These are phyloP conservation scores for Phylloscopus trochilus DNA, from an alignment of 2,113 vertebrate genomes.

Conservation along the genomic window DNA sequence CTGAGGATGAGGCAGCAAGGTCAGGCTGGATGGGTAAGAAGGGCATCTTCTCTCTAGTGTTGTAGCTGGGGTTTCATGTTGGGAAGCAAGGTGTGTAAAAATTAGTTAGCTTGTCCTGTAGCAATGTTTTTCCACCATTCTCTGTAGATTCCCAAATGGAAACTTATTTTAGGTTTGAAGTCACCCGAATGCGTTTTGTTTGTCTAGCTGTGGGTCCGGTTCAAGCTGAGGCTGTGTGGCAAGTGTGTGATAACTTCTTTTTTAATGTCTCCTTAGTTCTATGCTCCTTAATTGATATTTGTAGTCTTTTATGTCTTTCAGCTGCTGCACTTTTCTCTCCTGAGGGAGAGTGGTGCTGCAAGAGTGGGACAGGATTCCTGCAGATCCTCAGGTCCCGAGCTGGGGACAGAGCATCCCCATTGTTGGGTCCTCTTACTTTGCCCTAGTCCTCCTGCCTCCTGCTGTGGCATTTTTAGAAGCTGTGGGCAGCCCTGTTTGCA, in stretches of 20 bases:
- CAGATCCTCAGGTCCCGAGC: neutral
- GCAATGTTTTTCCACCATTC: neutral
- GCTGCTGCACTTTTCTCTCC: neutral
- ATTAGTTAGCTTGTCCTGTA: neutral
- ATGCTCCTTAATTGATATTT: neutral
- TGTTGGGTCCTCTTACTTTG: neutral
- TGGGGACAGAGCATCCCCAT: neutral
- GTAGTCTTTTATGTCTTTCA: neutral
- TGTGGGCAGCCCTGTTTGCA: neutral
- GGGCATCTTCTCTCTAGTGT: neutral
- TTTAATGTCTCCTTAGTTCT: neutral
- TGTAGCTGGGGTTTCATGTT: neutral
- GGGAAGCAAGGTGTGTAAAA: rapidly evolving
- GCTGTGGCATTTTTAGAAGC: neutral
- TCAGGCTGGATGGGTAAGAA: neutral
- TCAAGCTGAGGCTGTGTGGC: neutral
- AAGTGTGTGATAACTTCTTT: neutral
- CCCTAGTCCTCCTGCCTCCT: neutral
- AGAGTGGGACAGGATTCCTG: neutral
- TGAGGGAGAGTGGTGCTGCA: neutral
- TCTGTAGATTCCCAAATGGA: neutral
- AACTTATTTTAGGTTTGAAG: neutral
- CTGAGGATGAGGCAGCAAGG: neutral
- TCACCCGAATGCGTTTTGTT: neutral
- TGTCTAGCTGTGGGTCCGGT: neutral